These are phyloP conservation scores for Ginglymostoma cirratum DNA, from an alignment of 2,113 vertebrate genomes.

Conservation along the genomic window DNA sequence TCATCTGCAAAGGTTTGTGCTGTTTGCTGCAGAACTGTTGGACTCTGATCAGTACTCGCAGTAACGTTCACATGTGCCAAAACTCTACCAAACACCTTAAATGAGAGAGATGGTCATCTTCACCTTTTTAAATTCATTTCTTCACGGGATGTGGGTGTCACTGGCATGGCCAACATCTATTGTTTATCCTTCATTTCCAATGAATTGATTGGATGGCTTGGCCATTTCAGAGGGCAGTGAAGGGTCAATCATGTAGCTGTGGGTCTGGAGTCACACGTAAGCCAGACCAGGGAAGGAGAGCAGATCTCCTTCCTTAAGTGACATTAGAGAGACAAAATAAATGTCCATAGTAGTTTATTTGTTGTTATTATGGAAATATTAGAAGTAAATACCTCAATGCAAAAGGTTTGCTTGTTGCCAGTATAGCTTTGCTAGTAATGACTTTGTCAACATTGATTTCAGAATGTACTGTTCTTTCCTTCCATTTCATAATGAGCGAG, in stretches of 20 bases:
- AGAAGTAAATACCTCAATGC: neutral
- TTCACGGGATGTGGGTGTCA: no score
- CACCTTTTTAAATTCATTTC: no score
- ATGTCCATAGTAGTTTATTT: neutral
- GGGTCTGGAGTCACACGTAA: no score
- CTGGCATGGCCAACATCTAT: no score
- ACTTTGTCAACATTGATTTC: neutral
- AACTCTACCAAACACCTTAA: neutral
- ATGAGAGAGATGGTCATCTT: neutral
- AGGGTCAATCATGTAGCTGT: no score
- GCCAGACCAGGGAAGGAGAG: no score
- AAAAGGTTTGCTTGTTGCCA: neutral
- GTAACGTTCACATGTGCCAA: neutral
- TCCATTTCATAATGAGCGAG: neutral
- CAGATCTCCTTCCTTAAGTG: no score
- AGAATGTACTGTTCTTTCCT: neutral
- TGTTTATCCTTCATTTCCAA: no score
- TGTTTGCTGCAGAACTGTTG: neutral
- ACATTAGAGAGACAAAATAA: neutral
- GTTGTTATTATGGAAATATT: neutral
- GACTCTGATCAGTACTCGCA: neutral
- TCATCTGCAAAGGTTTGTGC: neutral
- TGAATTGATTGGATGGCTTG: no score
- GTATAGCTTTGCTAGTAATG: neutral
- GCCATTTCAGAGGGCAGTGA: no score